phyloP scores from a whole-genome alignment of 37 sponge, comb jelly and placozoan genomes.

The Petrosia ficiformis region DNA sequence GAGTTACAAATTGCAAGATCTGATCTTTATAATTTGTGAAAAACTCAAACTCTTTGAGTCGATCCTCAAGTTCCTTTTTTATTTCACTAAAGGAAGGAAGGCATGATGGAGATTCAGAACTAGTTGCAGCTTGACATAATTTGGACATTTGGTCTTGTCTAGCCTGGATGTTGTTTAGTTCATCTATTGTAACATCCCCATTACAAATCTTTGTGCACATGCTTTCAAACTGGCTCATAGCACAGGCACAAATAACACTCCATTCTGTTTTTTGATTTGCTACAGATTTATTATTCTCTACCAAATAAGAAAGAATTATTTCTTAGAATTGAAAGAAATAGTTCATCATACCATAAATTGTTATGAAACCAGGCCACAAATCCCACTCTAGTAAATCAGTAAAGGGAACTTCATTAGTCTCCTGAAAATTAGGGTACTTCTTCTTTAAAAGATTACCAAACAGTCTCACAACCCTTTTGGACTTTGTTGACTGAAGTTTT shows the following conservation, averaged over 20 bases:
- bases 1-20: neutral
- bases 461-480: neutral
- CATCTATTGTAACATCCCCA: conserved; percentile 24
- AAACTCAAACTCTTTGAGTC: too few species aligned
- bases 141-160: conserved; percentile 23
- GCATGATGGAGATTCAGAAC: too few species aligned
- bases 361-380: conserved; percentile 8
- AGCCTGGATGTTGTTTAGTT: conserved; percentile 12
- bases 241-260: conserved; percentile 10
- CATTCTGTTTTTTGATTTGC: conserved; percentile 18
- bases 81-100: too few species aligned
- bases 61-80: too few species aligned
- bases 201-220: conserved; percentile 6
- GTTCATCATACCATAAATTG: neutral
- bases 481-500: neutral
- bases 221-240: conserved; percentile 8
- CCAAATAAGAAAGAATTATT: neutral
- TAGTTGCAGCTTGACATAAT: conserved; percentile 21
- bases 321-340: neutral
- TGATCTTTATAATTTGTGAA: neutral
- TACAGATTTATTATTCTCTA: neutral
- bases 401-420: neutral
- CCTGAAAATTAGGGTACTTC: conserved; percentile 4
- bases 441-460: conserved; percentile 4
- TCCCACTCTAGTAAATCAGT: conserved; percentile 15